Evolutionary conservation across 2,888 invertebrate species (phyloP), one percentile per base, ranked within the genome.

Genomic region (Synergus gifuensis): DNA sequence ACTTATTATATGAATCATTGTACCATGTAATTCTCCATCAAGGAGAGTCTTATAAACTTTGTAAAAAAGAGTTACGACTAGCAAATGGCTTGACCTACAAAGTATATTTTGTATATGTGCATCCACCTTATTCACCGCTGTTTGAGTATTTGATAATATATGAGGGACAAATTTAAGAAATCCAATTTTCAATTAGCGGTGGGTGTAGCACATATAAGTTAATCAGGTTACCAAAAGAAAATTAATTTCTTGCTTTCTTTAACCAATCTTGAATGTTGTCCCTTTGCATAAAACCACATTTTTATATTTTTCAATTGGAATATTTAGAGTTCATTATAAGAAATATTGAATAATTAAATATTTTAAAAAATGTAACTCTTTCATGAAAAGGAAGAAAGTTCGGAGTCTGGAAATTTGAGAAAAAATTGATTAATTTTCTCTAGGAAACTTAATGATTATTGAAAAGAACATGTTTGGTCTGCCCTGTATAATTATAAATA

Each of bases 21-120:
- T 87, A 86, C 78, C 73, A 77, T 82, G 86, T 84, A 81, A 79
- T 78, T 83, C 82, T 85, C 81, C 85, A 81, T 85, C 86, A 79
- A 85, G 77, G 79, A 82, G 82, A 83, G 83, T 82, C 86, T 83
- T 84, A 85, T 85, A 80, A 85, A 86, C 85, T 86, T 73, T 88
- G 85, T 86, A 86, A 77, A 67, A 77, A 62, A 64, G 85, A 83
- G 82, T 86, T 87, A 85, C 80, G 85, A 84, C 83, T 88, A 86
- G 86, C 86, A 88, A 86, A 87, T 82, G 85, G 86, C 88, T 88
- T 87, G 85, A 87, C 85, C 84, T 86, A 88, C 84, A 86, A 87
- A 86, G 86, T 86, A 88, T 87, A 88, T 86, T 86, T 85, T 84
- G 42, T 40, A 64, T 64, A 9, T 64, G 64, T 64, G 36, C 63